These are phyloP conservation scores for Glareola pratincola DNA, from an alignment of 2,113 vertebrate genomes.

Conservation along the genomic window DNA sequence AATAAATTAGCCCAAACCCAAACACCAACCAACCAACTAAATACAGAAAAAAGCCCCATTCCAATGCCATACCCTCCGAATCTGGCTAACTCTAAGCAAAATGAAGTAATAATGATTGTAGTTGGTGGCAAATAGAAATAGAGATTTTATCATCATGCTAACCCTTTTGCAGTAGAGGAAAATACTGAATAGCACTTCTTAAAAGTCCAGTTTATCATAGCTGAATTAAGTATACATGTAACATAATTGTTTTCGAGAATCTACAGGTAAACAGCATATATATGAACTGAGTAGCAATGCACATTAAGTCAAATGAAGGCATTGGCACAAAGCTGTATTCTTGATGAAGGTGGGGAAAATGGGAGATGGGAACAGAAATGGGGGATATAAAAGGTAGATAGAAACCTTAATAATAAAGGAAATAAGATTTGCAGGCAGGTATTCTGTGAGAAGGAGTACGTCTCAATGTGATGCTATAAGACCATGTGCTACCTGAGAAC, in stretches of 20 bases:
- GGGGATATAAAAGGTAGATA: not conserved
- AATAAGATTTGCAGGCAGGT: not conserved
- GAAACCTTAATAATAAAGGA: not conserved
- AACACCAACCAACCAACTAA: not conserved
- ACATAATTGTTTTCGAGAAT: not conserved
- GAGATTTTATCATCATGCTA: not conserved
- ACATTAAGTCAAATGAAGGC: not conserved
- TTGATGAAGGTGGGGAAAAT: not conserved
- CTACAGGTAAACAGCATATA: not conserved
- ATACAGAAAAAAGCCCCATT: not conserved
- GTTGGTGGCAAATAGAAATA: not conserved
- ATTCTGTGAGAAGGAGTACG: not conserved
- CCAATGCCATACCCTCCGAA: accelerated
- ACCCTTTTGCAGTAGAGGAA: not conserved
- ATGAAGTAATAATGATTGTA: not conserved
- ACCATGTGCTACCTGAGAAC: not conserved
- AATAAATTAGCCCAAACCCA: not conserved
- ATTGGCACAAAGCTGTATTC: not conserved
- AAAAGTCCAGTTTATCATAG: not conserved
- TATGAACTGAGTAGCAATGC: not conserved
- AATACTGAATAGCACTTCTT: not conserved
- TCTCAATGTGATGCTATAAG: not conserved
- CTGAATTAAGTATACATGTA: not conserved
- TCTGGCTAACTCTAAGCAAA: not conserved
- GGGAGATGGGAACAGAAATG: not conserved